Evolutionary conservation across 2,888 invertebrate genomes (phyloP), one percentile per base, ranked within the genome.

Genomic region (Stenotaenia linearis): DNA sequence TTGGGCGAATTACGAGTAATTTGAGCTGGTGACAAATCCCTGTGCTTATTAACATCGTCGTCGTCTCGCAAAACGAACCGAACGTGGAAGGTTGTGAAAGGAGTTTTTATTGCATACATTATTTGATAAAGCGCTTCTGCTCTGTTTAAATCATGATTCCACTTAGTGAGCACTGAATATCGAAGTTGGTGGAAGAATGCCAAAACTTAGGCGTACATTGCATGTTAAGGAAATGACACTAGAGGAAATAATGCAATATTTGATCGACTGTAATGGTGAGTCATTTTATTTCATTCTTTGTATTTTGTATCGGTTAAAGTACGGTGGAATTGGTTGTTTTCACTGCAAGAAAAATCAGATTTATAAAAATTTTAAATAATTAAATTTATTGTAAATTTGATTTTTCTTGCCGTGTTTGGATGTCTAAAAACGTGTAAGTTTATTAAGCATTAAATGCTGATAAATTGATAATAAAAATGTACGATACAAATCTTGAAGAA

Each of bases 1-100:
- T 75, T 75, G 32, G 35, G 18, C 75, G 32, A 35, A 75, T 75
- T 75, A 75, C 75, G 75, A 75, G 75, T 75, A 75, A 75, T 75
- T 75, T 75, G 75, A 75, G 75, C 75, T 37, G 32, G 32, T 37
- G 75, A 75, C 75, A 75, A 75, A 75, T 75, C 75, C 75, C 75
- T 35, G 30, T 37, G 35, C 35, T 75, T 75, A 37, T 75, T 75
- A 75, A 32, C 75, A 75, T 30, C 75, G 37, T 69, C 69, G 69
- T 69, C 69, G 69, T 69, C 69, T 69, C 12, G 69, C 28, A 69
- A 23, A 28, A 69, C 25, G 69, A 69, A 69, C 69, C 69, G 69
- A 69, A 69, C 25, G 69, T 23, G 25, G 69, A 12, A 69, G 69
- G 28, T 28, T 69, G 69, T 28, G 69, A 69, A 28, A 28, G 69